Conservation (phyloP, 2,888 invertebrate species). For the Sinopyrophorus schimmeli region DNA sequence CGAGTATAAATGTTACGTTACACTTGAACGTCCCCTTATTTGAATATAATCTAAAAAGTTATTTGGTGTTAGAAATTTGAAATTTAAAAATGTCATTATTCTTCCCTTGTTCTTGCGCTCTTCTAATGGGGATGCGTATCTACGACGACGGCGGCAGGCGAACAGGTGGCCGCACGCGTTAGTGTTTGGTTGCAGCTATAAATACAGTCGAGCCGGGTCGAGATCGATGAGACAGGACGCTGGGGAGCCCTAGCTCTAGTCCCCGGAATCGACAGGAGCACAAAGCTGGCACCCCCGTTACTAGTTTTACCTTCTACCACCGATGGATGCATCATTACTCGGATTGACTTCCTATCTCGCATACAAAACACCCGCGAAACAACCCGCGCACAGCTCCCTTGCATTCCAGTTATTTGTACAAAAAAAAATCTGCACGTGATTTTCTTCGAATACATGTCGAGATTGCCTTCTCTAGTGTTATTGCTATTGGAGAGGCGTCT, state of each 20-base stretch:
- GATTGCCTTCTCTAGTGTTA: no score
- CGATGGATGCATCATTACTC: constrained; percentile 18
- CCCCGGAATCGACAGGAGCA: constrained; percentile 32
- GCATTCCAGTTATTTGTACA: background rate
- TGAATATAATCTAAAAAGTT: no score
- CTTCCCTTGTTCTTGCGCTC: no score
- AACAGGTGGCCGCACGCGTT: constrained; percentile 38
- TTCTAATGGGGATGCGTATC: constrained; percentile 16
- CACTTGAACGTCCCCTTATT: no score
- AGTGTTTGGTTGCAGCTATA: constrained; percentile 41
- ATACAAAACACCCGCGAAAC: constrained; percentile 12
- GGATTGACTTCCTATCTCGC: constrained; percentile 16
- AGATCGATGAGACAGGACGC: constrained; percentile 39
- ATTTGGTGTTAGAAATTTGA: no score
- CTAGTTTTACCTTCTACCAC: constrained; percentile 17
- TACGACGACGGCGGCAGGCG: constrained; percentile 18
- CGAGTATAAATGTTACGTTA: no score
- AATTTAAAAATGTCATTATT: no score
- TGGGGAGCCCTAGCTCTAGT: constrained; percentile 37
- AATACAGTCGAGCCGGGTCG: constrained; percentile 41
- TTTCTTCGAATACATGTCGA: no score
- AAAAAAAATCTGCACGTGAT: no score
- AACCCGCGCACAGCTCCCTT: background rate
- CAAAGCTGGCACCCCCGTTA: constrained; percentile 12
- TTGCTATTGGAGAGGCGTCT: no score